phyloP scores from a whole-genome alignment of 2,113 vertebrate genomes.

The Isurus oxyrinchus region DNA sequence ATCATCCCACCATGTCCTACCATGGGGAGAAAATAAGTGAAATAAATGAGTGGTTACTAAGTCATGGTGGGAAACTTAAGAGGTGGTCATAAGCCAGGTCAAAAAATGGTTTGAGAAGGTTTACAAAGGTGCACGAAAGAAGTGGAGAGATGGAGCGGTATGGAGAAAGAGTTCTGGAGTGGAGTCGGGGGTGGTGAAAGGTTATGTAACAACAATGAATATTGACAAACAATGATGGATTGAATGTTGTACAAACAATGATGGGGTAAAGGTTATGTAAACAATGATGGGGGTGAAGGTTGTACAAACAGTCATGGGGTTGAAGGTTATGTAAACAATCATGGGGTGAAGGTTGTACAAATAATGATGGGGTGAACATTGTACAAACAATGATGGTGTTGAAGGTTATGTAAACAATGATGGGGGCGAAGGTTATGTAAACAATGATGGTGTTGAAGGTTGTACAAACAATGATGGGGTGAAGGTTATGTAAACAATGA shows the following conservation, averaged over 20 bases:
- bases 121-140: not conserved
- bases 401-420: not conserved
- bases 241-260: not conserved
- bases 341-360: not conserved
- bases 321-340: not conserved
- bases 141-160: not conserved
- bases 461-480: not conserved
- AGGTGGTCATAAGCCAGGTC: not conserved
- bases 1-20: not conserved
- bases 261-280: not conserved
- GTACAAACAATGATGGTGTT: not conserved
- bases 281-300: not conserved
- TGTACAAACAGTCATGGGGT: not conserved
- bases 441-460: not conserved
- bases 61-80: not conserved
- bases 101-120: not conserved
- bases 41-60: not conserved
- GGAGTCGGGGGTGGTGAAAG: not conserved
- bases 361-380: not conserved
- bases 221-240: not conserved
- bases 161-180: not conserved
- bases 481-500: not conserved
- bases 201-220: not conserved
- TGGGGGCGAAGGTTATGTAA: not conserved
- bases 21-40: not conserved